Evolutionary conservation across 2,888 invertebrate genomes (phyloP), one percentile per base, ranked within the genome.

Genomic region (Xanthorhoe spadicearia): DNA sequence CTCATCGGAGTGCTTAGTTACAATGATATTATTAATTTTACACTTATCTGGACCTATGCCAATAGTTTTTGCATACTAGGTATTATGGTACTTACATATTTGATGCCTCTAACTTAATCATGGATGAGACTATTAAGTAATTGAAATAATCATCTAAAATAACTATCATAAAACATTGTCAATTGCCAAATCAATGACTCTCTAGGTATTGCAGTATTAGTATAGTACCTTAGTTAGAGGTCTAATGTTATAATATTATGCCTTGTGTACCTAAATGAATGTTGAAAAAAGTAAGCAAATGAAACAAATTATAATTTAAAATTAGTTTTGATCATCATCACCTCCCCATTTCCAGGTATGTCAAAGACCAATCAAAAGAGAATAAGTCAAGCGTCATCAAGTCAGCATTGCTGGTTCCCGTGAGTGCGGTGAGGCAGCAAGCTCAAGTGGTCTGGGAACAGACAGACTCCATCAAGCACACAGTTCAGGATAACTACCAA

Each of bases 381-480:
- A 67, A 79, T 0, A 83, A 83, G 54, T 61, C 71, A 3, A 79
- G 83, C 58, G 84, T 84, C 56, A 61, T 91, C 9, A 80, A 75
- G 63, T 80, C 86, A 43, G 66, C 78, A 1, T 77, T 92, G 9
- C 72, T 85, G 46, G 68, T 79, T 10, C 92, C 92, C 0, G 88
- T 93, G 9, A 74, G 75, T 35, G 79, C 82, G 0, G 83, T 90
- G 0, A 78, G 93, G 13, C 87, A 90, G 68, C 85, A 90, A 62
- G 81, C 84, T 0, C 87, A 92, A 72, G 72, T 75, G 5, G 88
- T 84, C 10, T 75, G 80, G 70, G 82, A 84, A 0, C 89, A 92
- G 48, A 90, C 89, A 0, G 87, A 85, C 28, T 81, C 84, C 0
- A 71, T 87, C 8, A 88, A 83, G 57, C 81, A 86, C 66, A 74